These are phyloP conservation scores for Cydia pomonella DNA, from an alignment of 1,140 invertebrate genomes.

Conservation along the genomic window DNA sequence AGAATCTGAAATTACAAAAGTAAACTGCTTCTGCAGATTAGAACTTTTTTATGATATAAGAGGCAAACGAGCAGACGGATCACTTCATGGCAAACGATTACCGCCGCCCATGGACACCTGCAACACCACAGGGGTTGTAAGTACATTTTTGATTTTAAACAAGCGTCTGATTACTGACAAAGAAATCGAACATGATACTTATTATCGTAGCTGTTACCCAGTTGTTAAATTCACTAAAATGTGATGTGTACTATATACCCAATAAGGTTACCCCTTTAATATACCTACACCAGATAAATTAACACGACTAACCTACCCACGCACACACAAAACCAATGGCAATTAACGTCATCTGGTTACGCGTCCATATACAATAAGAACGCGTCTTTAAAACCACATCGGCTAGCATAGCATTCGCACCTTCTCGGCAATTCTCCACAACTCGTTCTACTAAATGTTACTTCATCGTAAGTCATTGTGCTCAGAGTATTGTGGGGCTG, in stretches of 20 bases:
- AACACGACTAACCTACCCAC: background rate
- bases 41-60: too few species aligned
- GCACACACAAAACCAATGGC: background rate
- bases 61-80: too few species aligned
- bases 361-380: background rate
- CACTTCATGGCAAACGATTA: too few species aligned
- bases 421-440: background rate
- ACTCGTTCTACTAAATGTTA: slow-evolving; percentile 34
- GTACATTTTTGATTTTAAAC: too few species aligned
- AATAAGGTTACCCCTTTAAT: background rate
- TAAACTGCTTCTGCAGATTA: too few species aligned
- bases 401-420: slow-evolving; percentile 12
- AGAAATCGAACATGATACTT: too few species aligned
- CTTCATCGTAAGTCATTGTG: slow-evolving; percentile 38
- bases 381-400: slow-evolving; percentile 6
- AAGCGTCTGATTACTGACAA: too few species aligned
- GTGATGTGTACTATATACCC: background rate
- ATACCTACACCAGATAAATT: background rate
- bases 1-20: too few species aligned
- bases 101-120: too few species aligned
- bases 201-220: too few species aligned
- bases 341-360: slow-evolving; percentile 19
- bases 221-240: too few species aligned
- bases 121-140: too few species aligned
- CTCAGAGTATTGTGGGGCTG: slow-evolving; percentile 3